Base-by-base conservation (phyloP, 2,888 invertebrate genomes). In the Monoplex corrugatus region DNA sequence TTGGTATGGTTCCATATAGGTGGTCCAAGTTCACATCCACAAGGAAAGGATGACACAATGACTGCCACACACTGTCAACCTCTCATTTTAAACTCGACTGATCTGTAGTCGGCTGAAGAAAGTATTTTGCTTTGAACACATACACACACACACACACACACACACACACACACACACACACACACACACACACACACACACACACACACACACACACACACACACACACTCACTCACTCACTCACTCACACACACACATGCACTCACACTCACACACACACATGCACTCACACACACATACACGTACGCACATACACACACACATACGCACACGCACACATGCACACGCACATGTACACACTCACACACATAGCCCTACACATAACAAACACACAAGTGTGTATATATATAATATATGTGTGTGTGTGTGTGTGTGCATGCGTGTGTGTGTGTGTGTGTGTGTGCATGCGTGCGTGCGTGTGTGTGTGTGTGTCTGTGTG, bases 31-130 rank as follows among this genome's bases (percentile, higher is more conserved):
- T 35, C 32, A n/a, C 13, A 75, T 1, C 32, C 32, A 1, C 32
- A 75, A 16, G 38, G 28, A n/a, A 75, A 75, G 78, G 16, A 2
- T 16, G 38, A 80, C 40, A 80, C 38, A 43, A 23, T 32, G 28
- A 80, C 86, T 3, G 35, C 6, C 86, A 68, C 68, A 68, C 68
- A 68, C 68, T n/a, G n/a, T n/a, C n/a, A n/a, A n/a, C n/a, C n/a
- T n/a, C n/a, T n/a, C n/a, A n/a, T n/a, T n/a, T n/a, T n/a, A n/a
- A n/a, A n/a, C n/a, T n/a, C n/a, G n/a, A n/a, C n/a, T n/a, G n/a
- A n/a, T n/a, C n/a, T n/a, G n/a, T n/a, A n/a, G n/a, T n/a, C n/a
- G n/a, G n/a, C n/a, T n/a, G n/a, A n/a, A n/a, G n/a, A n/a, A n/a
- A n/a, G n/a, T n/a, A n/a, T n/a, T n/a, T n/a, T n/a, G n/a, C n/a